Evolutionary conservation across 2,113 vertebrate species (phyloP), one percentile per base, ranked within the genome.

Genomic region (Chelonoidis abingdonii): DNA sequence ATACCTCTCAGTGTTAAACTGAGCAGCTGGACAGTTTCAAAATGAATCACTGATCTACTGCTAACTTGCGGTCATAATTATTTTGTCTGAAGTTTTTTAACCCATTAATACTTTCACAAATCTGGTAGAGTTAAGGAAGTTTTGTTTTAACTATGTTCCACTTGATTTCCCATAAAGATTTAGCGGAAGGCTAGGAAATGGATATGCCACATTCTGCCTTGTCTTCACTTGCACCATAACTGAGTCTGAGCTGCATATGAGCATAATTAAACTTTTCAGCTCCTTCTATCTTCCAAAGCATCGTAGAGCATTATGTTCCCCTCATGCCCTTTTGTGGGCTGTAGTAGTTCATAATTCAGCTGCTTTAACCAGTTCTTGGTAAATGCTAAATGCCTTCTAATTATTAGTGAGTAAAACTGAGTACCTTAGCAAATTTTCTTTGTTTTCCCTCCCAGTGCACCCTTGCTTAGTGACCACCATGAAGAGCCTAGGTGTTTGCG

Each of bases 1-100:
- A 93, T 90, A 95, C 90, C 94, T 96, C 90, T 93, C 94, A 87
- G 93, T 93, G 83, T 14, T 35, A n/a, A 65, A 65, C 31, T 65
- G 31, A 65, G 31, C 31, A 35, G 62, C 31, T 65, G 62, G 31
- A 65, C 11, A 62, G 59, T 29, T 62, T 62, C 31, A 65, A 65
- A 65, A 35, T 65, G 27, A 62, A 29, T 62, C 5, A 3, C 57
- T 31, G 59, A 62, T 62, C 29, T 31, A 31, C 59, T 62, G 29
- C 29, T 62, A 31, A 62, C 29, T 29, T 62, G 29, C 59, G 7
- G 59, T 62, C 59, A 62, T 59, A 59, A 59, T 59, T 10, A 2
- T 29, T 31, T 62, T 62, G 59, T 62, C 29, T 31, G 29, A 62
- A 31, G 13, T 62, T 14, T 59, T 62, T 29, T 29, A 29, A 31